Evolutionary conservation across 2,888 invertebrate genomes (phyloP), one percentile per base, ranked within the genome.

Genomic region (Syrphus vitripennis): DNA sequence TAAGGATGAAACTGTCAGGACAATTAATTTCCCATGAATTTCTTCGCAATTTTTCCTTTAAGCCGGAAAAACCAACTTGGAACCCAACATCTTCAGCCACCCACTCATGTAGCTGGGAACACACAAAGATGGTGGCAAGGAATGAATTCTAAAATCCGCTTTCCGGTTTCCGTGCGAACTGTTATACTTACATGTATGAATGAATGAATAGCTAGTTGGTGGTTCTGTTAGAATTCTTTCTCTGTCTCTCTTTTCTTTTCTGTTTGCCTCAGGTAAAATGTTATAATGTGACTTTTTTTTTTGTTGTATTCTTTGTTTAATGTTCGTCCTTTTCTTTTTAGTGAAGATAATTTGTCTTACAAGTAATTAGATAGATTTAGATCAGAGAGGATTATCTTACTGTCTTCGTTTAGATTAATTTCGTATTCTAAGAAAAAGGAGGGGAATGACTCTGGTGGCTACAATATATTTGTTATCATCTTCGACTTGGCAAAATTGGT

Each of bases 361-460:
- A 84, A 84, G 80, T 84, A 84, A 84, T 84, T 84, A 84, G 84
- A 84, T 84, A 84, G 84, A 84, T 84, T 80, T 80, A 80, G 84
- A 84, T 84, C 84, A 80, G 80, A 77, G 71, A 55, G 84, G 84
- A 84, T 84, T 84, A 84, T 84, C 84, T 72, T 72, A 80, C 80
- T 84, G 84, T 80, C 76, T 84, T 84, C 80, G 80, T 84, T 84
- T 76, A 80, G 80, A 84, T 80, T 84, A 80, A 84, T 84, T 84
- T 84, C 67, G 80, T 76, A 84, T 84, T 80, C 78, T 50, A 69
- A 61, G 80, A 70, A 61, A 67, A 72, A 4, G 21, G 34, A 3
- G 29, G n/a, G 26, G n/a, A n/a, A 5, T 14, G 21, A 21, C 9
- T 16, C 3, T 31, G 26, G 26, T 63, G 79, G 75, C 65, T 78